phyloP scores from a whole-genome alignment of 1,140 invertebrate species.

The Drosophila pseudoobscura region DNA sequence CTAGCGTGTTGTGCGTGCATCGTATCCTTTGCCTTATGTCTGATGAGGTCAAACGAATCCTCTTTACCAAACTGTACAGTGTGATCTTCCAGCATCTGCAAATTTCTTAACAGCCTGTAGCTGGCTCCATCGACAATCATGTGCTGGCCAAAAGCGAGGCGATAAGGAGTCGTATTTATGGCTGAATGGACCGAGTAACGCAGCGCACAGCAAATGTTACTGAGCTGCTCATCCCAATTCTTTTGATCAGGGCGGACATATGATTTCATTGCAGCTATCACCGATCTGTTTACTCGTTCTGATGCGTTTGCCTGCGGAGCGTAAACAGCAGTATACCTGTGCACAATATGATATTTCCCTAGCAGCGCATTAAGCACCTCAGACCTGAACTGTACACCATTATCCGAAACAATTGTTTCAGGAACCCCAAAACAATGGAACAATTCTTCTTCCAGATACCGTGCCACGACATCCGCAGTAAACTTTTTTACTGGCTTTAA shows the following conservation, averaged over 20 bases:
- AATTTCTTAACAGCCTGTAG: not conserved
- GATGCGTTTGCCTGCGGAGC: conserved; percentile 3
- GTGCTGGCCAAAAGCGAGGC: not conserved
- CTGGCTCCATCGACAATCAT: not conserved
- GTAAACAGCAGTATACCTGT: not conserved
- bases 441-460: too few relatives aligned
- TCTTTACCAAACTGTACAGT: not conserved
- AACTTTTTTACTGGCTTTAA: too few relatives aligned
- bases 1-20: not conserved
- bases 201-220: not conserved
- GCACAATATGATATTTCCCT: not conserved
- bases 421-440: too few relatives aligned
- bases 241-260: conserved; percentile 2
- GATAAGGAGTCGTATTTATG: not conserved
- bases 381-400: too few relatives aligned
- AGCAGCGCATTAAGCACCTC: too few relatives aligned
- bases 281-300: not conserved
- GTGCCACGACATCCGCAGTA: too few relatives aligned
- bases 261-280: not conserved
- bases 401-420: too few relatives aligned
- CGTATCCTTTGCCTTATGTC: not conserved
- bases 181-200: not conserved
- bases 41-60: not conserved
- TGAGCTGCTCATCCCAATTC: conserved; percentile 1
- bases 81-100: not conserved